A percentile compares a stretch with the other conserved stretches of the same genome.
Evolutionary conservation across 2,797 vertebrate genomes (phyloP).

Genomic region (Sternarchorhynchus goeldii): DNA sequence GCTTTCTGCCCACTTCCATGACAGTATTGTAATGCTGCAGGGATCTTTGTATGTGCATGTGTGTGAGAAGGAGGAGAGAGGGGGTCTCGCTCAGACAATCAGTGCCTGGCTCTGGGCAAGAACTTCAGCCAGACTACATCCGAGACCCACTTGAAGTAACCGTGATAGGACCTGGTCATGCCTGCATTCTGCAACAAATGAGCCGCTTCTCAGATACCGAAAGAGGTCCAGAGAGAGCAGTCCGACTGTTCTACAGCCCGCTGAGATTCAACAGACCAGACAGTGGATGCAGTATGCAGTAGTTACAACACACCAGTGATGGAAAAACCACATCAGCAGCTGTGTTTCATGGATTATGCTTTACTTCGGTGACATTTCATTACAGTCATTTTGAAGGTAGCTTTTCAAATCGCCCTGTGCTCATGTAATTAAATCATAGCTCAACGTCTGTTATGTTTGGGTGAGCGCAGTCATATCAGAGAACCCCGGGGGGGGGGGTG

Average conservation of each 20-base stretch:
- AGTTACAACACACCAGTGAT: conserved; percentile 27
- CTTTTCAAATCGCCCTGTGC: conserved; percentile 27
- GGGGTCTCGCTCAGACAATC: conserved; percentile 27
- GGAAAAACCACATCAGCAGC: conserved; percentile 49
- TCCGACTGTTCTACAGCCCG: conserved; percentile 20
- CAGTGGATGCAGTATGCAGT: conserved; percentile 27
- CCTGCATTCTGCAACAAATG: conserved; percentile 33
- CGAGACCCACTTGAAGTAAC: conserved; percentile 9
- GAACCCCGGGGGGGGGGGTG: conserved; percentile 17
- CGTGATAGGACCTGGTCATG: neutral
- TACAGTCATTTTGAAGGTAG: conserved; percentile 41
- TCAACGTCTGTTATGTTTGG: conserved; percentile 28
- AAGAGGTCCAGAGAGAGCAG: conserved; percentile 25
- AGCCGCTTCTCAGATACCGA: conserved; percentile 11
- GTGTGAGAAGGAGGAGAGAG: no score
- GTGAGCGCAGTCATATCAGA: conserved; percentile 17
- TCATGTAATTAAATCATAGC: conserved; percentile 48
- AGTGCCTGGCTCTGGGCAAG: conserved; percentile 18
- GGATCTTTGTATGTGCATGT: no score
- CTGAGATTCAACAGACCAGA: conserved; percentile 47
- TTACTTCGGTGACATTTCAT: conserved; percentile 40
- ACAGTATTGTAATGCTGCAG: conserved; percentile 35
- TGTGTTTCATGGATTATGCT: conserved; percentile 38
- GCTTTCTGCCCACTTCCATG: conserved; percentile 39
- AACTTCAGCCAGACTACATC: conserved; percentile 38